Evolutionary conservation across 1,140 invertebrate species (phyloP).

Genomic region (Papilio xuthus): DNA sequence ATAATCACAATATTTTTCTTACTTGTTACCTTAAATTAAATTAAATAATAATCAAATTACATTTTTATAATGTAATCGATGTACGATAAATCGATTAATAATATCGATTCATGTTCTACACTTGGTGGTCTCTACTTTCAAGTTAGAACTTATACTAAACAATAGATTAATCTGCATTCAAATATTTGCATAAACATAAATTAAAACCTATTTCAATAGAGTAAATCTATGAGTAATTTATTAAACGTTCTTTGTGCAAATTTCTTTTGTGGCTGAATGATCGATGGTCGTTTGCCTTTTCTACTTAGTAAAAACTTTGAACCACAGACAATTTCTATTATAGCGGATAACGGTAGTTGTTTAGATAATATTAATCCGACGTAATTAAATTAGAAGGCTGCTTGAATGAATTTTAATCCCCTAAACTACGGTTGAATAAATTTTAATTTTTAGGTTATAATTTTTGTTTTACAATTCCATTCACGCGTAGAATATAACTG

Average conservation of each 20-base stretch:
- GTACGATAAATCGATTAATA: not conserved
- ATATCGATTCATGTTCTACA: not conserved
- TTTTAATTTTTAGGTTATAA: not conserved
- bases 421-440: slow-evolving; percentile 14
- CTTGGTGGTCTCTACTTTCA: not conserved
- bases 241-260: slow-evolving; percentile 24
- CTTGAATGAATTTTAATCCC: not conserved
- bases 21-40: too few relatives aligned
- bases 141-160: not conserved
- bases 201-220: not conserved
- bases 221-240: slow-evolving; percentile 10
- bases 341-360: slow-evolving; percentile 7
- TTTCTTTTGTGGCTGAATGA: slow-evolving; percentile 24
- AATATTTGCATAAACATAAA: slow-evolving; percentile 7
- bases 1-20: too few relatives aligned
- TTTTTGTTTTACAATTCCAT: not conserved
- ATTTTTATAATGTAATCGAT: not conserved
- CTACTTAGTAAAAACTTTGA: slow-evolving; percentile 18
- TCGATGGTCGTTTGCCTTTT: slow-evolving; percentile 7
- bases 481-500: slow-evolving; percentile 2
- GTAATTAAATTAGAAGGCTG: slow-evolving; percentile 17
- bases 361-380: not conserved
- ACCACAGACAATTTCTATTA: slow-evolving; percentile 9
- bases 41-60: too few relatives aligned
- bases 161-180: slow-evolving; percentile 11